Evolutionary conservation across 2,888 invertebrate species (phyloP).

Genomic region (Parapristionchus giblindavisi): DNA sequence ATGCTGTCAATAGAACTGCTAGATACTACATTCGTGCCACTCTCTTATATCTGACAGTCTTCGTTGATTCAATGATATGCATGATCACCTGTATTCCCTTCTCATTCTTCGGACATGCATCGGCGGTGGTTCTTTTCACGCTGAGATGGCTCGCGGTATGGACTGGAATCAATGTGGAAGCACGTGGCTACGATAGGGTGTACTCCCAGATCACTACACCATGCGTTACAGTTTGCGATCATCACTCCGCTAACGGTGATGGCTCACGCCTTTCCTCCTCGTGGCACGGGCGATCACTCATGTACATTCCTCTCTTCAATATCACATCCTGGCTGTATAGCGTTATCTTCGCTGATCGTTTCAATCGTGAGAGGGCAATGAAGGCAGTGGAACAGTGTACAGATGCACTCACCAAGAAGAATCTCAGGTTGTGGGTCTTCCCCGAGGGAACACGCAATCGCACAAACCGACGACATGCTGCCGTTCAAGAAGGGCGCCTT

Average conservation of each 20-base stretch:
- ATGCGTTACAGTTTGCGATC: slow-evolving; percentile 53
- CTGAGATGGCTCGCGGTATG: too few species aligned
- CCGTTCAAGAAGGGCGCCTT: slow-evolving; percentile 95
- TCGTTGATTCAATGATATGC: too few species aligned
- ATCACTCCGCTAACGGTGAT: slow-evolving; percentile 55
- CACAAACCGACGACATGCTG: slow-evolving; percentile 82
- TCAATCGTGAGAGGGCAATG: slow-evolving; percentile 52
- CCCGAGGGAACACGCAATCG: slow-evolving; percentile 88
- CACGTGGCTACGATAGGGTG: neutral
- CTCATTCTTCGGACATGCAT: too few species aligned
- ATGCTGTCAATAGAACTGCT: too few species aligned
- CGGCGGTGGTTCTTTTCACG: too few species aligned
- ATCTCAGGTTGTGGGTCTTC: slow-evolving; percentile 79
- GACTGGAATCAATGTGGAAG: too few species aligned
- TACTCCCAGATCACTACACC: slow-evolving; percentile 31
- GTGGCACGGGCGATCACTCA: slow-evolving; percentile 49
- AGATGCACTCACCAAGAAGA: slow-evolving; percentile 43
- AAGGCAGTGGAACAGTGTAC: slow-evolving; percentile 46
- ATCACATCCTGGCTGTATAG: slow-evolving; percentile 46
- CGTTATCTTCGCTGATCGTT: slow-evolving; percentile 56
- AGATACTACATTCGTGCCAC: too few species aligned
- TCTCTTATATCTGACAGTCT: too few species aligned
- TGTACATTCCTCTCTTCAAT: slow-evolving; percentile 58
- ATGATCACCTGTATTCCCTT: too few species aligned
- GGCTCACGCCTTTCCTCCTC: slow-evolving; percentile 52